A percentile compares a stretch with the other conserved stretches of the same genome.
Conservation (phyloP, 2,797 vertebrate species). For the Diplodus sargus region DNA sequence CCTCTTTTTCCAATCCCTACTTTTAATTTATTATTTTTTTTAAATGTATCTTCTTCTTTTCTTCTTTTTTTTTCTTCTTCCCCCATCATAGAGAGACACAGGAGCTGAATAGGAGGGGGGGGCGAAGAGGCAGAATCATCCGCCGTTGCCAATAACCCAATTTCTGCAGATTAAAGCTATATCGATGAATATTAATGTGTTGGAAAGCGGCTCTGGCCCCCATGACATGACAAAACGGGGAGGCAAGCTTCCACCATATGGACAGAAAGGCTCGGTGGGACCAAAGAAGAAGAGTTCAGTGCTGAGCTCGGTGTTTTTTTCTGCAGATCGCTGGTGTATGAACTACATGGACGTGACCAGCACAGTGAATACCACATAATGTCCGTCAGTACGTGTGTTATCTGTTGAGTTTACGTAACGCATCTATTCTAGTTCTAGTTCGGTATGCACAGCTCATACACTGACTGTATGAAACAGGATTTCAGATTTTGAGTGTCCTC, state of each 20-base stretch:
- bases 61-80: neutral
- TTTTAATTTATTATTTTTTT: neutral
- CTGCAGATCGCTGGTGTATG: neutral
- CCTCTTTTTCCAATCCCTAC: neutral
- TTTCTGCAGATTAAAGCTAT: conserved; percentile 69
- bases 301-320: neutral
- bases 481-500: neutral
- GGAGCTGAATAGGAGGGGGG: conserved; percentile 10
- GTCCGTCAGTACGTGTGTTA: neutral
- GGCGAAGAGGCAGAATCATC: conserved; percentile 28
- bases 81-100: neutral
- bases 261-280: conserved; percentile 36
- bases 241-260: conserved; percentile 52
- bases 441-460: neutral
- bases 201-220: conserved; percentile 55
- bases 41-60: neutral
- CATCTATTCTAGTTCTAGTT: neutral
- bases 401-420: neutral
- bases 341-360: neutral
- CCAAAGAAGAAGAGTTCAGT: neutral
- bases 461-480: neutral
- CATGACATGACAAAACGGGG: conserved; percentile 48
- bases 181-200: conserved; percentile 71
- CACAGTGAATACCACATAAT: neutral
- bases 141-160: conserved; percentile 65